A percentile compares a stretch with the other conserved stretches of the same genome.
phyloP scores from a whole-genome alignment of 1,140 invertebrate genomes.

The Daktulosphaira vitifoliae region DNA sequence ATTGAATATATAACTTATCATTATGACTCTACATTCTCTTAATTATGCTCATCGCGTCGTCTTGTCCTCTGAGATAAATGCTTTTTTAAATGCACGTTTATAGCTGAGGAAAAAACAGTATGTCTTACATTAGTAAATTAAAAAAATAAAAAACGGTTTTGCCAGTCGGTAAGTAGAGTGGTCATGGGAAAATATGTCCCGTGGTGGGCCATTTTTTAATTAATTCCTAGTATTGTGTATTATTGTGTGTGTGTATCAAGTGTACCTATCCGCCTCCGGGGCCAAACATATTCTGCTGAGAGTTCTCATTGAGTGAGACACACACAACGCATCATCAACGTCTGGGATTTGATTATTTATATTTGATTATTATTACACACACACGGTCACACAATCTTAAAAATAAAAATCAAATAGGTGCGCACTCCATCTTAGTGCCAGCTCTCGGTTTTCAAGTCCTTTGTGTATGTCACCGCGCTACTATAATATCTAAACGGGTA shows the following conservation, averaged over 20 bases:
- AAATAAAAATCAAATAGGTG: too few species aligned
- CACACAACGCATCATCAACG: slow-evolving; percentile 7
- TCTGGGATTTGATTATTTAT: slow-evolving; percentile 25
- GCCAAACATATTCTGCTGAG: neutral
- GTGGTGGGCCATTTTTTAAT: slow-evolving; percentile 33
- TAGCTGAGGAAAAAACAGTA: neutral
- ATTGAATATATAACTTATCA: too few species aligned
- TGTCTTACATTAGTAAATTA: slow-evolving; percentile 3
- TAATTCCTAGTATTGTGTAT: slow-evolving; percentile 33
- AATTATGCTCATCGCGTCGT: too few species aligned
- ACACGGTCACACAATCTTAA: neutral
- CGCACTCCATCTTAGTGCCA: too few species aligned
- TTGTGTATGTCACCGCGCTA: too few species aligned
- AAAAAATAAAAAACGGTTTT: slow-evolving; percentile 30
- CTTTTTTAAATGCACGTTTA: too few species aligned
- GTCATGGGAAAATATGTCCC: slow-evolving; percentile 33
- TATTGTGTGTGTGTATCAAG: slow-evolving; percentile 8
- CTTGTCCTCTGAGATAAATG: too few species aligned
- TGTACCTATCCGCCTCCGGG: slow-evolving; percentile 25
- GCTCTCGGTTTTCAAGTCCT: too few species aligned
- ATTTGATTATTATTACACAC: neutral
- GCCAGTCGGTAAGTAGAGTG: slow-evolving; percentile 31
- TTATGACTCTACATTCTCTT: too few species aligned
- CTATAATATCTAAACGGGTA: too few species aligned
- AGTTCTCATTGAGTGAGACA: slow-evolving; percentile 25